These are phyloP conservation scores for Chaenodraco wilsoni DNA, from an alignment of 2,797 vertebrate species.

Conservation along the genomic window DNA sequence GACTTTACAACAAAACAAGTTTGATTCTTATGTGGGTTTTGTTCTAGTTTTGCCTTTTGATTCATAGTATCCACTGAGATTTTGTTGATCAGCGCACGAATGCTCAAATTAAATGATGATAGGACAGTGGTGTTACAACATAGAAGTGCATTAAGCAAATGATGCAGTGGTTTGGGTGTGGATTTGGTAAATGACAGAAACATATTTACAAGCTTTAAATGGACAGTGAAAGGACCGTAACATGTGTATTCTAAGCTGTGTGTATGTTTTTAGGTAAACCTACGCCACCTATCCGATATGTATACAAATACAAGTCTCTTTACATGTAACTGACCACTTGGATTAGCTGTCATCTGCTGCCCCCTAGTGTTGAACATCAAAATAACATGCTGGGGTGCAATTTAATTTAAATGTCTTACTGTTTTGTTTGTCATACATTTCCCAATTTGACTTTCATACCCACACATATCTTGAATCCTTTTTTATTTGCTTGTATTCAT, in stretches of 20 bases:
- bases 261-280: neutral
- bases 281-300: neutral
- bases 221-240: neutral
- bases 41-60: neutral
- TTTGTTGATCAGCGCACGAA: neutral
- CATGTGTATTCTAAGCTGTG: neutral
- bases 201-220: neutral
- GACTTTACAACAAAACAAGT: neutral
- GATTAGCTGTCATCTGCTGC: slow-evolving; percentile 46
- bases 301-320: neutral
- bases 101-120: neutral
- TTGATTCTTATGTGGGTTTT: neutral
- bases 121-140: neutral
- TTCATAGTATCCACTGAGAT: neutral
- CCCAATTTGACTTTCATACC: neutral
- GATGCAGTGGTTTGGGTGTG: neutral
- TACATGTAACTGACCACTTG: neutral
- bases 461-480: neutral
- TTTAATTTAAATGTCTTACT: too few relatives aligned
- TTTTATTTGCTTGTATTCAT: too few relatives aligned
- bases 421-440: too few relatives aligned
- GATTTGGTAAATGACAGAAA: neutral
- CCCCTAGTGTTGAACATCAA: slow-evolving; percentile 31
- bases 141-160: neutral
- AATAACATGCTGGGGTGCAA: neutral